Evolutionary conservation across 23 tunicate species (phyloP).

Genomic region (Corella eumyota): DNA sequence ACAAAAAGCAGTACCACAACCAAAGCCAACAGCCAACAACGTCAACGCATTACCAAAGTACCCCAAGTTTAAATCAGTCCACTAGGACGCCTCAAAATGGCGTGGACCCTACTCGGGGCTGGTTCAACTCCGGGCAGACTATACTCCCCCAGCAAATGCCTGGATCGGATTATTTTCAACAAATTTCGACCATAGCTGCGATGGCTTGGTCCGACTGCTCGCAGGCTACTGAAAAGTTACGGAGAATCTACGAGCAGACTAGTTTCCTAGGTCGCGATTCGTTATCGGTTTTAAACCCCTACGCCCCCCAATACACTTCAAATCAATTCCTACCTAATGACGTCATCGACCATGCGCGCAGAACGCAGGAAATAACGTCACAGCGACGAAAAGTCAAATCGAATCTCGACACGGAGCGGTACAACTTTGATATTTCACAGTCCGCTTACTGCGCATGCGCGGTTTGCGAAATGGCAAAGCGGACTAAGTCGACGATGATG

Average conservation of each 20-base stretch:
- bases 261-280: conserved; percentile 19
- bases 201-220: conserved; percentile 78
- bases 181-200: conserved; percentile 49
- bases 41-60: not conserved
- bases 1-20: not conserved
- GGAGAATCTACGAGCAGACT: conserved; percentile 53
- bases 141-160: not conserved
- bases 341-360: not conserved
- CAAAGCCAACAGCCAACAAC: not conserved
- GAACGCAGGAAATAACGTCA: not conserved
- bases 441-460: conserved; percentile 44
- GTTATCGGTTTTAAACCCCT: conserved; percentile 3
- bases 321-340: not conserved
- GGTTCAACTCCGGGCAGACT: not conserved
- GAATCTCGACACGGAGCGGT: not conserved
- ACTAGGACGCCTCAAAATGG: too few relatives aligned
- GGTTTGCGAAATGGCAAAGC: conserved; percentile 32
- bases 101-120: too few relatives aligned
- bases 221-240: conserved; percentile 41
- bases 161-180: conserved; percentile 30
- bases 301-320: conserved; percentile 1
- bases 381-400: not conserved
- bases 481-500: conserved; percentile 10
- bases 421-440: conserved; percentile 2
- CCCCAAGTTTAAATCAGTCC: not conserved